These are phyloP conservation scores for Podarcis lilfordi DNA, from an alignment of 2,797 vertebrate species.

Conservation along the genomic window DNA sequence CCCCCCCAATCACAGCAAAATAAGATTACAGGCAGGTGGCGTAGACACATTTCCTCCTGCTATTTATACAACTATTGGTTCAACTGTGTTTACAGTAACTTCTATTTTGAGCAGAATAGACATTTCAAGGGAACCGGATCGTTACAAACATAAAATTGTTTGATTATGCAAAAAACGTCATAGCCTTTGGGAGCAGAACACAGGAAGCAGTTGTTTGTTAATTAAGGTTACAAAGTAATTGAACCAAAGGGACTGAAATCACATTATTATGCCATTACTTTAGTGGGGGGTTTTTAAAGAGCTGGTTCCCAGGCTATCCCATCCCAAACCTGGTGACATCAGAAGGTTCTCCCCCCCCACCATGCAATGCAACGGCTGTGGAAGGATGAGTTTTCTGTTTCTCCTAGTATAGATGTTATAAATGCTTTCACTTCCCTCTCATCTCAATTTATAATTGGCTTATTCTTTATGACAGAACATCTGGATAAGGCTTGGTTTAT, in stretches of 20 bases:
- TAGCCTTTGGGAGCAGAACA: constrained; percentile 60
- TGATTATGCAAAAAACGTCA: constrained; percentile 66
- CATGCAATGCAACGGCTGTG: neutral
- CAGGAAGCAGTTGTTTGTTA: constrained; percentile 74
- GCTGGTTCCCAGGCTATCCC: constrained; percentile 50
- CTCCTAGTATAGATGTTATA: constrained; percentile 13
- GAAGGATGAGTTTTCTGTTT: constrained; percentile 28
- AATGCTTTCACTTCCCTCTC: neutral
- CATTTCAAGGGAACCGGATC: constrained; percentile 52
- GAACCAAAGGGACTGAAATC: constrained; percentile 69
- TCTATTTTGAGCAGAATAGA: constrained; percentile 32
- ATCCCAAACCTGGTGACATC: constrained; percentile 29
- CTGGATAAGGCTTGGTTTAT: neutral
- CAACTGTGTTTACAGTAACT: constrained; percentile 27
- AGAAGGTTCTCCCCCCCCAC: constrained; percentile 27
- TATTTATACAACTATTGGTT: neutral
- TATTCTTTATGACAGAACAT: neutral
- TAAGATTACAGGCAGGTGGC: constrained; percentile 25
- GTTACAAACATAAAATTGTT: constrained; percentile 56
- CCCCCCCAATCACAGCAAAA: constrained; percentile 5
- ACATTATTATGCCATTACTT: constrained; percentile 51
- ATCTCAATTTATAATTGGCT: neutral
- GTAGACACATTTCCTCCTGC: neutral
- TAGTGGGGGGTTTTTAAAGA: constrained; percentile 29
- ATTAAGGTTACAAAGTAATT: constrained; percentile 71